Conservation (phyloP, 2,888 invertebrate genomes). For the Taphrorychus bicolor region DNA sequence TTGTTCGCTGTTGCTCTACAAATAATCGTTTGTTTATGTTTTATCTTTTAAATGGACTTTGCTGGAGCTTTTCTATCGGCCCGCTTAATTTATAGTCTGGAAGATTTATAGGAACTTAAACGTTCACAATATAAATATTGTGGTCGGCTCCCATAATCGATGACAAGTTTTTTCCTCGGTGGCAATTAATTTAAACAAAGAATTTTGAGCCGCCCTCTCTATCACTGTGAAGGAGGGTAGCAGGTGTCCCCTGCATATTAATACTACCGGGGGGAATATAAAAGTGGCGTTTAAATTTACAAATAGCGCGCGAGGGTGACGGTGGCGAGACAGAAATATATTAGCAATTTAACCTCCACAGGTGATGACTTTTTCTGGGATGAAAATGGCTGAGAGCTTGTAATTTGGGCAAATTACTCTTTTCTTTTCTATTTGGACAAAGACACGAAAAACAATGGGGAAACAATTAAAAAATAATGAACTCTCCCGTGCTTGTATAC, state of each 20-base stretch:
- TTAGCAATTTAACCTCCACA: not conserved
- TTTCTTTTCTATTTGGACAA: not conserved
- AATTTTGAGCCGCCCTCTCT: slow-evolving; percentile 3
- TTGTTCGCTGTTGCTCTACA: slow-evolving; percentile 43
- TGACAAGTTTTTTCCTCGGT: not conserved
- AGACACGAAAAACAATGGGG: not conserved
- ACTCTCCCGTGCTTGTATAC: slow-evolving; percentile 9
- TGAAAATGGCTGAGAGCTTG: not conserved
- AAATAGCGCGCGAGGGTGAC: slow-evolving; percentile 15
- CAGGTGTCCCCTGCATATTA: slow-evolving; percentile 30
- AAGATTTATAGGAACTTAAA: slow-evolving; percentile 19
- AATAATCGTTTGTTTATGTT: slow-evolving; percentile 42
- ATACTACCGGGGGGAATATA: slow-evolving; percentile 25
- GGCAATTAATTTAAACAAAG: not conserved
- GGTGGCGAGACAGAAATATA: not conserved
- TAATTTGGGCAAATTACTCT: not conserved
- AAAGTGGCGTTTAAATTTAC: slow-evolving; percentile 26
- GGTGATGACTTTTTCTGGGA: not conserved
- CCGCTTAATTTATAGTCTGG: slow-evolving; percentile 15
- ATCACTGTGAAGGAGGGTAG: slow-evolving; percentile 17
- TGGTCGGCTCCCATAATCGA: not conserved
- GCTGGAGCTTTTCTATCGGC: slow-evolving; percentile 16
- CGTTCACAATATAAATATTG: not conserved
- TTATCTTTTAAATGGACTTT: slow-evolving; percentile 35
- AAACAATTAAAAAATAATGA: slow-evolving; percentile 6